These are phyloP conservation scores for Montipora foliosa DNA, from an alignment of 64 coral and sea anemone genomes.

Conservation along the genomic window DNA sequence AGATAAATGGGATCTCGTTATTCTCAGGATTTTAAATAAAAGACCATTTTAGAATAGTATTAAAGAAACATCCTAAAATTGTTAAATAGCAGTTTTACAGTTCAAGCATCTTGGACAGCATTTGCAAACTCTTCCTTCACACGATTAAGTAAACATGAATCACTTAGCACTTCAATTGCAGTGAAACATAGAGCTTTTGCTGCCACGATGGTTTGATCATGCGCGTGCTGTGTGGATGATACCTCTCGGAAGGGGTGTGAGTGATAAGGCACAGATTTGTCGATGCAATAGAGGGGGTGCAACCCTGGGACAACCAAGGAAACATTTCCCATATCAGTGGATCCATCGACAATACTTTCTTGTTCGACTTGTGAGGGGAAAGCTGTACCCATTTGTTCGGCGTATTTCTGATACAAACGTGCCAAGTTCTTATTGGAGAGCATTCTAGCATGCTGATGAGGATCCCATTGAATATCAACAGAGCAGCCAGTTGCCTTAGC, in stretches of 20 bases:
- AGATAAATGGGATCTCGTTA: too few species aligned
- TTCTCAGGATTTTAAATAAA: too few species aligned
- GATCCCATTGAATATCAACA: constrained; percentile 63
- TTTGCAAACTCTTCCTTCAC: constrained; percentile 52
- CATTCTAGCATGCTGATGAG: constrained; percentile 20
- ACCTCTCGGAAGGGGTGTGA: constrained; percentile 62
- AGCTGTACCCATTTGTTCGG: constrained; percentile 49
- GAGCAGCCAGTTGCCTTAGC: constrained; percentile 45
- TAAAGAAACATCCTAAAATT: too few species aligned
- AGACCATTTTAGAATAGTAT: too few species aligned
- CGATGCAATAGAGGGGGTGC: constrained; percentile 70
- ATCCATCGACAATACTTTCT: constrained; percentile 55
- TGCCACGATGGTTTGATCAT: constrained; percentile 57
- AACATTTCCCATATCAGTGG: constrained; percentile 86
- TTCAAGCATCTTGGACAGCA: constrained; percentile 17
- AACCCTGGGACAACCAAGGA: constrained; percentile 62
- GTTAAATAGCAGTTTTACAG: too few species aligned
- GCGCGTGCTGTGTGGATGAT: constrained; percentile 52
- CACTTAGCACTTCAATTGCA: constrained; percentile 65
- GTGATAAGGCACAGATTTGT: constrained; percentile 48
- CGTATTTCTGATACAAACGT: constrained; percentile 67
- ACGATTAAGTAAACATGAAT: constrained; percentile 18
- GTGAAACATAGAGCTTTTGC: constrained; percentile 67
- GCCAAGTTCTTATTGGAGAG: constrained; percentile 44
- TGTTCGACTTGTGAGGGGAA: constrained; percentile 52